These are phyloP conservation scores for Palloptera scutellata DNA, from an alignment of 2,888 invertebrate genomes.

Conservation along the genomic window DNA sequence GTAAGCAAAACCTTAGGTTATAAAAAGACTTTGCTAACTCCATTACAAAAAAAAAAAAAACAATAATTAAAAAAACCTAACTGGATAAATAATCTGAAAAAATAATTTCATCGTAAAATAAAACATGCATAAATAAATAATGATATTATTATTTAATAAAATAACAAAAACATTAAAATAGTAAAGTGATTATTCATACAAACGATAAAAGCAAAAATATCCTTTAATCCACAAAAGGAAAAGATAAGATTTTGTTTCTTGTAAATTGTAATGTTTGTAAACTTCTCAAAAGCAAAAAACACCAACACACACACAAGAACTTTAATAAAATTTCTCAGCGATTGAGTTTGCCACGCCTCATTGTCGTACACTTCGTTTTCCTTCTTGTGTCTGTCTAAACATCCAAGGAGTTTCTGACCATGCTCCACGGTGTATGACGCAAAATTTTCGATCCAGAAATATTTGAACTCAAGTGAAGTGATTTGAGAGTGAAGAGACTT, in stretches of 20 bases:
- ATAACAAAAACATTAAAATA: conserved; percentile 4
- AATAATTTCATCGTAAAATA: conserved; percentile 27
- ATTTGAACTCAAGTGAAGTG: no score
- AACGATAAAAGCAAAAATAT: conserved; percentile 22
- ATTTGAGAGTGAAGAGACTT: no score
- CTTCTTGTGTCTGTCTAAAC: no score
- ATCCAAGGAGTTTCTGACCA: no score
- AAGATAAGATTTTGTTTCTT: no score
- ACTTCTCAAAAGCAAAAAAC: conserved; percentile 6
- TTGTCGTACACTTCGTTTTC: no score
- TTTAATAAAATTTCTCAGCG: conserved; percentile 6
- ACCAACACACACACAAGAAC: neutral
- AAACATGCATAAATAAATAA: conserved; percentile 49
- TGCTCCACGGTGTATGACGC: no score
- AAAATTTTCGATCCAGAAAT: no score
- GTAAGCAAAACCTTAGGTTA: conserved; percentile 41
- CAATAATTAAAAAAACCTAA: conserved; percentile 41
- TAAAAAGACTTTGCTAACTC: conserved; percentile 54
- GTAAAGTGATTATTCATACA: conserved; percentile 14
- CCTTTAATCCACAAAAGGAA: conserved; percentile 19
- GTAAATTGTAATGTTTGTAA: no score
- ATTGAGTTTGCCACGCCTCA: no score
- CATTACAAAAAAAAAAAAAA: conserved; percentile 60
- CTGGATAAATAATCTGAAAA: conserved; percentile 7
- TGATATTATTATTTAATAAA: neutral